Evolutionary conservation across 2,888 invertebrate genomes (phyloP).

Genomic region (Drosophila nigricruria): DNA sequence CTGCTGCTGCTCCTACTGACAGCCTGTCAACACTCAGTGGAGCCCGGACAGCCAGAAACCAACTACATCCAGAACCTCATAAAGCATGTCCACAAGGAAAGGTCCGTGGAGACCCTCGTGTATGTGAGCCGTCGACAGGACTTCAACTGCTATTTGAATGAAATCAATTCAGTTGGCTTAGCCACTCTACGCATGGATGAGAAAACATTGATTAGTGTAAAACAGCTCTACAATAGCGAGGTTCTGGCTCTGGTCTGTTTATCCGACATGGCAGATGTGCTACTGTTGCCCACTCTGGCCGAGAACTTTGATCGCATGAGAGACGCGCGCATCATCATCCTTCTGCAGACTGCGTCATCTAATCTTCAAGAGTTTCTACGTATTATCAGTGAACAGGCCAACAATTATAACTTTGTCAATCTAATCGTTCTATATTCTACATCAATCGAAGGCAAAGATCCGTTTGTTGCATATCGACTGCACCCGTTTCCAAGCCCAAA

Average conservation of each 20-base stretch:
- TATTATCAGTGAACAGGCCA: not conserved
- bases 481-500: constrained; percentile 26
- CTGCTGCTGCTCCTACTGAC: not conserved
- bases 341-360: not conserved
- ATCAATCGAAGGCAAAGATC: not conserved
- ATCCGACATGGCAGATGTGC: constrained; percentile 10
- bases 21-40: not conserved
- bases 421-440: constrained; percentile 32
- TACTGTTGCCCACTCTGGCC: constrained; percentile 24
- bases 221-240: constrained; percentile 4
- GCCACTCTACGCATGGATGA: constrained; percentile 24
- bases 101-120: constrained; percentile 15
- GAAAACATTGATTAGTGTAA: not conserved
- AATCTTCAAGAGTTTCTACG: not conserved
- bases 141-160: not conserved
- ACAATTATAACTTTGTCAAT: not conserved
- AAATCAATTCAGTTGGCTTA: not conserved
- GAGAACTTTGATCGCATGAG: constrained; percentile 29
- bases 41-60: not conserved
- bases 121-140: constrained; percentile 4
- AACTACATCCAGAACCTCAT: constrained; percentile 15
- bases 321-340: constrained; percentile 28
- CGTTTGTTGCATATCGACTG: constrained; percentile 8
- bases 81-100: constrained; percentile 1
- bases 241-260: constrained; percentile 36